Evolutionary conservation across 2,888 invertebrate genomes (phyloP), one percentile per base, ranked within the genome.

Genomic region (Heteropelma amictum): DNA sequence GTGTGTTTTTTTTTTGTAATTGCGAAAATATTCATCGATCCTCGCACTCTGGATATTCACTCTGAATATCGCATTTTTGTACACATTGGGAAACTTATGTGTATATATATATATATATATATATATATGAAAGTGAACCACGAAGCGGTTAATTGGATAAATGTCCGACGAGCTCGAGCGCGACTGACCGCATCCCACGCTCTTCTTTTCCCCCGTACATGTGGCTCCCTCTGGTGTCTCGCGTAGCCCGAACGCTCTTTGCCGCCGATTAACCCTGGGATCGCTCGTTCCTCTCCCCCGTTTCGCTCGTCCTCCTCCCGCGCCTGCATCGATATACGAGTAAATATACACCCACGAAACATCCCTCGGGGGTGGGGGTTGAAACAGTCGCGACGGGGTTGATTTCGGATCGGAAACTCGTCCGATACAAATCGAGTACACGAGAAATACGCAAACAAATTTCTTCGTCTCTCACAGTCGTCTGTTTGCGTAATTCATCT

Each of bases 91-190:
- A 67, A 42, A 53, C 23, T 42, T 51, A 63, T 30, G 35, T 23
- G 21, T 49, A 30, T 53, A 14, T n/a, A n/a, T n/a, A n/a, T n/a
- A n/a, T n/a, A n/a, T n/a, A n/a, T n/a, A n/a, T n/a, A n/a, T n/a
- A n/a, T n/a, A n/a, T n/a, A n/a, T n/a, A n/a, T n/a, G n/a, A n/a
- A n/a, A n/a, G n/a, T n/a, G n/a, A 80, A 81, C 81, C 81, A 82
- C 81, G 83, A 84, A 85, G 81, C 86, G 83, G 87, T 87, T 88
- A 88, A 88, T 88, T 88, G 88, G 87, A 88, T 88, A 88, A 88
- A 88, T 88, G 88, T 88, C 88, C 87, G 84, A 86, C 83, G 85
- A 86, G 85, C 82, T 82, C 40, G 69, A 69, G 54, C 63, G 84
- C 80, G 82, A 80, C 77, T 81, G 79, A 81, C 77, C 81, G 78